A percentile compares a stretch with the other conserved stretches of the same genome.
phyloP scores from a whole-genome alignment of 2,888 invertebrate genomes.

The Carabus problematicus region DNA sequence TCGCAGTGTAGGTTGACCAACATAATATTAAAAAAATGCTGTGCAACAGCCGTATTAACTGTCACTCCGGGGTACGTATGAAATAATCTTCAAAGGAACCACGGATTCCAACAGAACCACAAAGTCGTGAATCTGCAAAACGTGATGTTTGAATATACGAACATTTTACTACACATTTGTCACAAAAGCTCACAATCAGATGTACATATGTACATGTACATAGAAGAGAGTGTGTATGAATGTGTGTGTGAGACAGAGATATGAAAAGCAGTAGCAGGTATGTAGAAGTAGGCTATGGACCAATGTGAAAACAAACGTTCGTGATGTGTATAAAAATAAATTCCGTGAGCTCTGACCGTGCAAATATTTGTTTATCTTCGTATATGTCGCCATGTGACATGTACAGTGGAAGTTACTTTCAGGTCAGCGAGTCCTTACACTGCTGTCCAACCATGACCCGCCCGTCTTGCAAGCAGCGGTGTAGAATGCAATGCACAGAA shows the following conservation, averaged over 20 bases:
- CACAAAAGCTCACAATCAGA: background rate
- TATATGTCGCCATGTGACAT: conserved; percentile 31
- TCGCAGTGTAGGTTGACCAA: no score
- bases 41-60: no score
- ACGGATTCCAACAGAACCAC: no score
- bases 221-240: conserved; percentile 6
- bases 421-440: conserved; percentile 33
- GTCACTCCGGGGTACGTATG: no score
- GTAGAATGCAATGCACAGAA: background rate
- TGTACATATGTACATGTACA: background rate
- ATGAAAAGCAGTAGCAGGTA: background rate
- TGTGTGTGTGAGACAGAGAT: conserved; percentile 2
- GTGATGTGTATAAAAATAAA: background rate
- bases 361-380: conserved; percentile 42
- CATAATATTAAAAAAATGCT: no score
- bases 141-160: no score
- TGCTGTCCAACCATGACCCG: conserved; percentile 14
- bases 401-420: conserved; percentile 40
- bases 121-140: no score
- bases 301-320: background rate
- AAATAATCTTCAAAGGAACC: no score
- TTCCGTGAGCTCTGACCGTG: conserved; percentile 34
- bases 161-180: no score
- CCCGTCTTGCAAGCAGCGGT: background rate
- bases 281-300: background rate